Evolutionary conservation across 1,140 invertebrate species (phyloP).

Genomic region (Paralvinella palmiformis): DNA sequence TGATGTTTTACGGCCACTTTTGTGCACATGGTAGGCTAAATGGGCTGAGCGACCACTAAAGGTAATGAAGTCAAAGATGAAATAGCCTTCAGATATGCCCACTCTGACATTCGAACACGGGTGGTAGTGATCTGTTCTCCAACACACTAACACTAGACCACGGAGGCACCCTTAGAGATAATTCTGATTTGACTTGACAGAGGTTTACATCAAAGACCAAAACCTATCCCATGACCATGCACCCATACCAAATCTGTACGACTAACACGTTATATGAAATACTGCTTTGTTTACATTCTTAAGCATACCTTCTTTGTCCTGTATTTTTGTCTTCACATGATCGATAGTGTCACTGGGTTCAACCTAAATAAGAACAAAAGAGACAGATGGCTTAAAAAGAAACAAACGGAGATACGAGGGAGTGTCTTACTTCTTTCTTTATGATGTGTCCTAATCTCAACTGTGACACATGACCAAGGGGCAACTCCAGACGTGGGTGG

Average conservation of each 20-base stretch:
- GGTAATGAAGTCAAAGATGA: no score
- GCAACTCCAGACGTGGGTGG: no score
- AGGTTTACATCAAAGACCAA: background rate
- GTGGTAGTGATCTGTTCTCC: no score
- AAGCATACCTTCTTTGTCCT: conserved; percentile 62
- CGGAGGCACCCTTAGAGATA: background rate
- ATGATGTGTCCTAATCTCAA: no score
- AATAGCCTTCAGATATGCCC: no score
- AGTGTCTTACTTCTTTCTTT: no score
- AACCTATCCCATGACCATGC: background rate
- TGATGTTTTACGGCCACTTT: no score
- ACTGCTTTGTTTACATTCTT: background rate
- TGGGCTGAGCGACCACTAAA: no score
- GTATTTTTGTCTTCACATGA: conserved; percentile 90
- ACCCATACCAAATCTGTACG: background rate
- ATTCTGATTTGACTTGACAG: background rate
- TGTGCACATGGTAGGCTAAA: no score
- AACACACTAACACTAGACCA: no score
- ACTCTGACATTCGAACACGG: no score
- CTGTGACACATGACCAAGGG: no score
- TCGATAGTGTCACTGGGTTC: conserved; percentile 89
- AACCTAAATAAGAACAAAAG: conserved; percentile 49
- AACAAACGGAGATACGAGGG: background rate
- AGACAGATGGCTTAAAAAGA: background rate
- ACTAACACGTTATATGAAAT: background rate